phyloP scores from a whole-genome alignment of 2,888 invertebrate species.

The Heteropelma amictum region DNA sequence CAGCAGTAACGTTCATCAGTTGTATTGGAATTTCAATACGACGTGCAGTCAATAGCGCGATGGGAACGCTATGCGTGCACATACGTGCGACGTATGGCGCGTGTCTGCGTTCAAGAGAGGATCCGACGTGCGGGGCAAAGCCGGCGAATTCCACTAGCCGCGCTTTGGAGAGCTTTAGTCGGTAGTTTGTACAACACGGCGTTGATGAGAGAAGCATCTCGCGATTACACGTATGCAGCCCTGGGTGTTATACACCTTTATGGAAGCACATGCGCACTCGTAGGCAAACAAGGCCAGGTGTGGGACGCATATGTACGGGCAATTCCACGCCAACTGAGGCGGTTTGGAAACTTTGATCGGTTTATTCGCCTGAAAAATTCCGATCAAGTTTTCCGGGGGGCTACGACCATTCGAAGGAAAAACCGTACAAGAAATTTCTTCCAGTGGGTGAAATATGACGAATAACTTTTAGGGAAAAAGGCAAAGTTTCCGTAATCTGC shows the following conservation, averaged over 20 bases:
- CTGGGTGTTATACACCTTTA: background rate
- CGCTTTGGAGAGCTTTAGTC: slow-evolving; percentile 13
- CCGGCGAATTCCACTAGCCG: slow-evolving; percentile 20
- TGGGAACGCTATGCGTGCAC: slow-evolving; percentile 23
- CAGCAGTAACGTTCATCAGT: slow-evolving; percentile 5
- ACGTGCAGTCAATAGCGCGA: background rate
- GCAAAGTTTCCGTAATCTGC: too few species aligned
- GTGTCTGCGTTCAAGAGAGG: too few species aligned
- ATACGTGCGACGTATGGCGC: too few species aligned
- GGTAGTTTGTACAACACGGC: slow-evolving; percentile 34
- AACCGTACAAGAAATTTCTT: too few species aligned
- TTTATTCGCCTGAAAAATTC: too few species aligned
- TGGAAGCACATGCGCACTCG: background rate
- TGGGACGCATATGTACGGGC: background rate
- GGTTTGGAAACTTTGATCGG: too few species aligned
- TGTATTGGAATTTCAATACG: slow-evolving; percentile 24
- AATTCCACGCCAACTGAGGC: too few species aligned
- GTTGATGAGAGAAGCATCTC: slow-evolving; percentile 39
- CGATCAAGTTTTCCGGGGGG: too few species aligned
- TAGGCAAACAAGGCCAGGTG: slow-evolving; percentile 30
- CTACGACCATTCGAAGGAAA: too few species aligned
- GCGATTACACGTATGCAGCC: background rate
- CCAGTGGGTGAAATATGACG: too few species aligned
- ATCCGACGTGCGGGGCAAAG: slow-evolving; percentile 1
- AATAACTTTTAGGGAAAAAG: too few species aligned